Percentiles rank a stretch among this genome's conserved stretches.
These are phyloP conservation scores for Astyanax mexicanus DNA, from an alignment of 2,797 vertebrate genomes.

Conservation along the genomic window DNA sequence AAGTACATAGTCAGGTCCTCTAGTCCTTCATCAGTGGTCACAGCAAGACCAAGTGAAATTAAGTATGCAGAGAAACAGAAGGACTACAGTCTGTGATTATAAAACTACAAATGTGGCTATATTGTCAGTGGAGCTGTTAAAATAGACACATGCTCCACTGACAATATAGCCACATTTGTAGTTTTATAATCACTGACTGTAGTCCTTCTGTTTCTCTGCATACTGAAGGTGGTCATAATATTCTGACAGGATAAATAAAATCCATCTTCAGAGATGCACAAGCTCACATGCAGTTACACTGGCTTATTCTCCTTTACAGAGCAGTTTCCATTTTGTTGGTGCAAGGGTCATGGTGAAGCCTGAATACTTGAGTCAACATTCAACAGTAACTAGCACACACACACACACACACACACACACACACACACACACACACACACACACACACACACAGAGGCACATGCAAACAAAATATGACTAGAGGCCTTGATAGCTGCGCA, in stretches of 20 bases:
- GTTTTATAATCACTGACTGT: no score
- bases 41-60: no score
- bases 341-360: constrained; percentile 53
- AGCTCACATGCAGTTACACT: neutral
- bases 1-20: no score
- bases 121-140: no score
- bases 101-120: no score
- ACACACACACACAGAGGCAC: constrained; percentile 24
- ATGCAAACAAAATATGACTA: constrained; percentile 26
- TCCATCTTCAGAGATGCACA: neutral
- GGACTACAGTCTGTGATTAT: no score
- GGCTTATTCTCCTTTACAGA: neutral
- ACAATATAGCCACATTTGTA: no score
- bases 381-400: constrained; percentile 27
- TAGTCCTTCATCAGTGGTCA: no score
- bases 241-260: no score
- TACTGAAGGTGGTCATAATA: no score
- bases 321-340: constrained; percentile 29
- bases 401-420: neutral
- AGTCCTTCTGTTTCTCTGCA: no score
- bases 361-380: constrained; percentile 46
- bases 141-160: no score
- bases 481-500: constrained; percentile 43
- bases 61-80: neutral
- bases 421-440: constrained; percentile 10